Evolutionary conservation across 2,888 invertebrate genomes (phyloP), one percentile per base, ranked within the genome.

Genomic region (Dicroscelio sp.): DNA sequence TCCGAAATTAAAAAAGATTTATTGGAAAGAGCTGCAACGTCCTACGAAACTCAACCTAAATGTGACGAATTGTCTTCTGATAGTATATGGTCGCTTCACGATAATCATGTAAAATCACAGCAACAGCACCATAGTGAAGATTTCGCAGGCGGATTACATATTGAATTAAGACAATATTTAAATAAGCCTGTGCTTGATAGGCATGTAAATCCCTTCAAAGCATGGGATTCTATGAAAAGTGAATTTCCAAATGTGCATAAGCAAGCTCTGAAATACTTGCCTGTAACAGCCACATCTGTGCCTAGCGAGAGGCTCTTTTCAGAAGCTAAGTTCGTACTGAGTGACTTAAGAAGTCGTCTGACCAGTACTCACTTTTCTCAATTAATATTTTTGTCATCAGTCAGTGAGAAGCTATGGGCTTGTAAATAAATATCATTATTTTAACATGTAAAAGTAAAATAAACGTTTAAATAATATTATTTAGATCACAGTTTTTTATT

Each of bases 131-230:
- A 38, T 14, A 38, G 10, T 38, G 43, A 38, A 38, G 43, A 38
- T 38, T 8, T 38, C 8, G 10, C 43, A 12, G 14, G 43, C 14
- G 43, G 43, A 14, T 38, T 38, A 12, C 43, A 8, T 14, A 14
- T 38, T 14, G 86, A 92, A 60, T 73, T 90, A 23, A 23, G 58
- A 35, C 82, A 91, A 31, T 91, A 92, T 71, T 60, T 92, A 20
- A 60, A 75, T 73, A 65, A 55, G 27, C 78, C 90, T 1, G 20
- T 82, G n/a, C 79, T 27, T 63, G 86, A 80, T 1, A 60, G 43
- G 43, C 43, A 38, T 12, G 14, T 38, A 38, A 43, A 38, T 84
- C 88, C 86, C 0, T 48, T 93, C 8, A 2, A 84, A 20, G 60
- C 87, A 60, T 93, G 90, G 89, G 31, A 67, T 33, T 58, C 65